Evolutionary conservation across 2,888 invertebrate genomes (phyloP).

Genomic region (Drosophila aldrichi): DNA sequence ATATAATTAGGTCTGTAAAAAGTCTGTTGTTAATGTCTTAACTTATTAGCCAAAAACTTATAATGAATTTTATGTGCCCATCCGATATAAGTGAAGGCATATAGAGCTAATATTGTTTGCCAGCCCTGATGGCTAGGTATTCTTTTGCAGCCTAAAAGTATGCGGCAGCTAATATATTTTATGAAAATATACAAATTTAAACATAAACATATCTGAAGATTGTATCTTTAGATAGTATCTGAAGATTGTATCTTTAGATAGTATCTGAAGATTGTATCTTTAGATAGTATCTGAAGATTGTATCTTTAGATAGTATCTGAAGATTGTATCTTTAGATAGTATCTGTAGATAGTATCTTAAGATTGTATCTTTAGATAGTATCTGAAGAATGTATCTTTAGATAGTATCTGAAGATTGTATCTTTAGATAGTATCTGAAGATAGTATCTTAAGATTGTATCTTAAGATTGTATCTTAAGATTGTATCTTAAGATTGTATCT

Average conservation of each 20-base stretch:
- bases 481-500: neutral
- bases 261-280: neutral
- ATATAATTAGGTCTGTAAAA: neutral
- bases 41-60: neutral
- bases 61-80: neutral
- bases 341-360: neutral
- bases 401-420: too few relatives aligned
- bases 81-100: too few relatives aligned
- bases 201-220: too few relatives aligned
- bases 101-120: neutral
- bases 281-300: neutral
- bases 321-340: neutral
- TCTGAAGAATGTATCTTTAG: neutral
- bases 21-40: neutral
- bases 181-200: too few relatives aligned
- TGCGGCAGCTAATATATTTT: neutral
- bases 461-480: neutral
- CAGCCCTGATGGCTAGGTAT: conserved; percentile 3
- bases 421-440: too few relatives aligned
- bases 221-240: neutral
- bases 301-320: neutral
- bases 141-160: conserved; percentile 23
- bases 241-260: neutral
- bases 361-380: neutral
- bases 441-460: too few relatives aligned